Conservation (phyloP, 1,140 invertebrate genomes). For the Tribolium castaneum region DNA sequence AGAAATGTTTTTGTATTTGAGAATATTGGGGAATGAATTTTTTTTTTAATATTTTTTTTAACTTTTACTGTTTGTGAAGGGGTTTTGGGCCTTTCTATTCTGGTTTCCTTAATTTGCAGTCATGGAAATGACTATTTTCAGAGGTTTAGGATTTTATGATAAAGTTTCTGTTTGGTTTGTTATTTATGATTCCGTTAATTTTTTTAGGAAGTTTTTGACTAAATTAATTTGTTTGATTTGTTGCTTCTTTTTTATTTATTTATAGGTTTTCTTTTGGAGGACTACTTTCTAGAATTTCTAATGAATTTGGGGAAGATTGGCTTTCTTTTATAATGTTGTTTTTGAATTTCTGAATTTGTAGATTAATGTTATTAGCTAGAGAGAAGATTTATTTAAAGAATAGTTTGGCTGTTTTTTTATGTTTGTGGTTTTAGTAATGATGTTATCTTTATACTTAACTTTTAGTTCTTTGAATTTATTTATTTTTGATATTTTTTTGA, state of each 20-base stretch:
- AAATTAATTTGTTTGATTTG: slow-evolving; percentile 60
- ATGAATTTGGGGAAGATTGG: no score
- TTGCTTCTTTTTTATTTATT: slow-evolving; percentile 62
- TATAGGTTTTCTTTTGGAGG: no score
- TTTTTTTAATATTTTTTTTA: slow-evolving; percentile 70
- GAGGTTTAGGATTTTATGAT: slow-evolving; percentile 69
- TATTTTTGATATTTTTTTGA: no score
- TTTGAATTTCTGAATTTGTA: no score
- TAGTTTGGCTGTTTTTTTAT: no score
- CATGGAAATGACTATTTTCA: slow-evolving; percentile 70
- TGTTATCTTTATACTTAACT: no score
- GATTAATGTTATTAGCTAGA: no score
- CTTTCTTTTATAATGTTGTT: no score
- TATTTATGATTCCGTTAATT: slow-evolving; percentile 64
- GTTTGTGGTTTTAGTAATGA: no score
- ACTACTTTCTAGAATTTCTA: no score
- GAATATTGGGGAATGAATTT: slow-evolving; percentile 65
- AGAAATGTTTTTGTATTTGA: slow-evolving; percentile 66
- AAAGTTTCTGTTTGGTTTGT: slow-evolving; percentile 64
- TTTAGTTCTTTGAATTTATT: no score
- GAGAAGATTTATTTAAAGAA: no score
- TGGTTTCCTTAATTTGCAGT: slow-evolving; percentile 69
- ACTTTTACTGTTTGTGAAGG: slow-evolving; percentile 70
- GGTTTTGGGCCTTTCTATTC: slow-evolving; percentile 68
- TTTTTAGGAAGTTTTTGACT: slow-evolving; percentile 54